phyloP scores from a whole-genome alignment of 1,140 invertebrate genomes.

The Linepithema humile region DNA sequence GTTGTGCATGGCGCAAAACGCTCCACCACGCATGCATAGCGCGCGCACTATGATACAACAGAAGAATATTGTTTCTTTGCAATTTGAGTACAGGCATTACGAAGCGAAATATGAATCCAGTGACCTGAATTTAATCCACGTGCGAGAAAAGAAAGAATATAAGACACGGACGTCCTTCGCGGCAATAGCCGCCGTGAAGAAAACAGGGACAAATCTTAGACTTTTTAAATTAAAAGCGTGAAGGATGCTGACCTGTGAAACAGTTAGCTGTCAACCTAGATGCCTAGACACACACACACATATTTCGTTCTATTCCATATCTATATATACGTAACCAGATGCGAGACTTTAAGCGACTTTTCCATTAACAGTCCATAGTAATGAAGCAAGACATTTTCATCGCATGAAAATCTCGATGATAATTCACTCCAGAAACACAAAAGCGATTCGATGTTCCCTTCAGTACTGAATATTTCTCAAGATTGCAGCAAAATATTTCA shows the following conservation, averaged over 20 bases:
- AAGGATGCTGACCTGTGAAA: slow-evolving; percentile 9
- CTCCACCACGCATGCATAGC: neutral
- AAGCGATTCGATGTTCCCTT: neutral
- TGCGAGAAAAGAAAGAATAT: neutral
- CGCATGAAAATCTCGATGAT: slow-evolving; percentile 28
- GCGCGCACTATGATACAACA: slow-evolving; percentile 3
- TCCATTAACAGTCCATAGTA: slow-evolving; percentile 31
- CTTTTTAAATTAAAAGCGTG: slow-evolving; percentile 51
- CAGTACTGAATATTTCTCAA: neutral
- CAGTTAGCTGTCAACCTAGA: neutral
- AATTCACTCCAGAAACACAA: neutral
- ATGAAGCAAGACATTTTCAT: slow-evolving; percentile 28
- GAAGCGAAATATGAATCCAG: slow-evolving; percentile 34
- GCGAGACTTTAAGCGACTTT: slow-evolving; percentile 22
- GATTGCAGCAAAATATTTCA: neutral
- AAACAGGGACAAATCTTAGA: slow-evolving; percentile 3
- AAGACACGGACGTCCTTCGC: neutral
- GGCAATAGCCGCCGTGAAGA: neutral
- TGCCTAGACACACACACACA: too few species aligned
- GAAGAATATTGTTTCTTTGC: slow-evolving; percentile 39
- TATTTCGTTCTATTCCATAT: neutral
- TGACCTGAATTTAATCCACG: slow-evolving; percentile 43
- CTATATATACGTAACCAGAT: neutral
- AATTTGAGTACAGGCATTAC: slow-evolving; percentile 23
- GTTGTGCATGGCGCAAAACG: slow-evolving; percentile 8